Evolutionary conservation across 2,888 invertebrate species (phyloP).

Genomic region (Synergus japonicus): DNA sequence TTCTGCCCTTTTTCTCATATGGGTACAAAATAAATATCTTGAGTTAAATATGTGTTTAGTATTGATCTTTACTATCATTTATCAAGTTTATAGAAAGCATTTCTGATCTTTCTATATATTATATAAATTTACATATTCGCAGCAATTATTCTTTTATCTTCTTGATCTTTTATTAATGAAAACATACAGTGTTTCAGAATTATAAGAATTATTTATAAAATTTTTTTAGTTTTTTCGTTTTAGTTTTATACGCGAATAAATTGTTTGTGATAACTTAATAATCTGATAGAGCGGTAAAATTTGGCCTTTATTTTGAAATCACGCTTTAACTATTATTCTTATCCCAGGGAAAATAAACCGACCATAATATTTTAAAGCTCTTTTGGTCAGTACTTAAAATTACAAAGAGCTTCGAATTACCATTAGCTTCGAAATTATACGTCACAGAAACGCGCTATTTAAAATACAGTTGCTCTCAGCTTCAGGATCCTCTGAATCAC

Average conservation of each 20-base stretch:
- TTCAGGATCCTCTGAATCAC: neutral
- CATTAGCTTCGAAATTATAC: neutral
- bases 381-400: slow-evolving; percentile 12
- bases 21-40: no score
- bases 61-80: no score
- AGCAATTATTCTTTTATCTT: no score
- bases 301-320: neutral
- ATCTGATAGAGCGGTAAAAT: neutral
- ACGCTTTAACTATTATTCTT: neutral
- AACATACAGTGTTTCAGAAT: no score
- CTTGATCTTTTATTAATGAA: no score
- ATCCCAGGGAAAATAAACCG: neutral
- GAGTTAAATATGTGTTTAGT: no score
- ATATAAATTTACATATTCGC: no score
- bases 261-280: neutral
- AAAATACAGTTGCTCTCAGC: neutral
- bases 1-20: neutral
- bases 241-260: neutral
- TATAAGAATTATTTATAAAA: no score
- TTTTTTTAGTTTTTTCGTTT: no score
- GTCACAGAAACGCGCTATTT: neutral
- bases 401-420: neutral
- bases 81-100: no score
- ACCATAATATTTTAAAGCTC: slow-evolving; percentile 9
- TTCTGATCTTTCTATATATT: no score